Percentiles rank a stretch among this genome's conserved stretches.
phyloP scores from a whole-genome alignment of 2,113 vertebrate species.

The Lepus americanus region DNA sequence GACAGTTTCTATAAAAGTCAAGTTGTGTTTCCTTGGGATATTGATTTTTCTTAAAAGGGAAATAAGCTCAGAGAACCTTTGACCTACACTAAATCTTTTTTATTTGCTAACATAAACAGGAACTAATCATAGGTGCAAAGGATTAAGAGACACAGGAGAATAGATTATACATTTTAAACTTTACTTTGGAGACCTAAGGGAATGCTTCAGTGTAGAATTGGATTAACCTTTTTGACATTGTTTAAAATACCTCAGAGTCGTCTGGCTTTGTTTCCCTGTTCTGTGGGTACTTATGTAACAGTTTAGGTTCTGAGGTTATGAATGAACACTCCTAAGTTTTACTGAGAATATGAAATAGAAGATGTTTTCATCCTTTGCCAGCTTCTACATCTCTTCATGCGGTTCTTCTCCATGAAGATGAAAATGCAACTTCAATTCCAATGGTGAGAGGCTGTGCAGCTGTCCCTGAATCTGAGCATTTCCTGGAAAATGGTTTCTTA shows the following conservation, averaged over 20 bases:
- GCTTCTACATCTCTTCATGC: neutral
- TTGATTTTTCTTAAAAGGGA: slow-evolving; percentile 80
- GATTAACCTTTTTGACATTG: slow-evolving; percentile 87
- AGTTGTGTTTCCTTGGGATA: slow-evolving; percentile 80
- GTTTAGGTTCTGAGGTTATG: slow-evolving; percentile 43
- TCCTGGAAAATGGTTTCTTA: slow-evolving; percentile 31
- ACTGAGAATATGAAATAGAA: slow-evolving; percentile 52
- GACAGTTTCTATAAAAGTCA: slow-evolving; percentile 78
- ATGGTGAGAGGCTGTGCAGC: neutral
- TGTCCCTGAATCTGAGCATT: neutral
- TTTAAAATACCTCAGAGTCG: slow-evolving; percentile 82
- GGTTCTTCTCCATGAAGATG: slow-evolving; percentile 52
- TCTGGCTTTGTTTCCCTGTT: slow-evolving; percentile 76
- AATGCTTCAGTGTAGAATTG: slow-evolving; percentile 82
- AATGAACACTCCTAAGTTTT: slow-evolving; percentile 35
- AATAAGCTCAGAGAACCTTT: slow-evolving; percentile 80
- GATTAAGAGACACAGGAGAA: slow-evolving; percentile 86
- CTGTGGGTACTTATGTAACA: slow-evolving; percentile 65
- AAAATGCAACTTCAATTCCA: neutral
- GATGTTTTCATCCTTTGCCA: slow-evolving; percentile 54
- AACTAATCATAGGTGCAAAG: slow-evolving; percentile 85
- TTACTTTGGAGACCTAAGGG: slow-evolving; percentile 83
- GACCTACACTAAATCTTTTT: slow-evolving; percentile 84
- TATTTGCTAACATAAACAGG: slow-evolving; percentile 86
- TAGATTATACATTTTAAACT: slow-evolving; percentile 86